These are phyloP conservation scores for Alsophila aescularia DNA, from an alignment of 2,888 invertebrate species.

Conservation along the genomic window DNA sequence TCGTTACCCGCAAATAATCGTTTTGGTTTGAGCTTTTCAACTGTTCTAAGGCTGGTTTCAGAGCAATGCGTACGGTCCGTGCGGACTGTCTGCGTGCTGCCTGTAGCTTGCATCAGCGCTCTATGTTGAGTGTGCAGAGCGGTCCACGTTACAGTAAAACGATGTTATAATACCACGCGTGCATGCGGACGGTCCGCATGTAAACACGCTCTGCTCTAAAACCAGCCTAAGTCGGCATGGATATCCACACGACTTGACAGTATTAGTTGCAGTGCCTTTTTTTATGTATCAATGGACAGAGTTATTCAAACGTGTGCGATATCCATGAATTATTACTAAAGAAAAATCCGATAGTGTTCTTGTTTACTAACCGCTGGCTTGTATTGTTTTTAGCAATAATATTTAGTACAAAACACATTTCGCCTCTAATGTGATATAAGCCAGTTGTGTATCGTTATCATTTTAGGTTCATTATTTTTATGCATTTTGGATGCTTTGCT, in stretches of 20 bases:
- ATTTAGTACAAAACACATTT: conserved; percentile 43
- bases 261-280: conserved; percentile 72
- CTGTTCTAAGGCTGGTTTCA: too few relatives aligned
- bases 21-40: conserved; percentile 83
- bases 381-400: conserved; percentile 51
- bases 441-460: conserved; percentile 50
- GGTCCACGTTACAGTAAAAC: too few relatives aligned
- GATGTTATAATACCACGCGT: too few relatives aligned
- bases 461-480: conserved; percentile 49
- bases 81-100: too few relatives aligned
- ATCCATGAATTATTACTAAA: conserved; percentile 48
- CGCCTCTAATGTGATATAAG: conserved; percentile 48
- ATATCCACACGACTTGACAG: conserved; percentile 59
- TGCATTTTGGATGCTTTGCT: conserved; percentile 64
- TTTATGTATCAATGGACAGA: conserved; percentile 35
- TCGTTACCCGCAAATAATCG: conserved; percentile 87
- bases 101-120: too few relatives aligned
- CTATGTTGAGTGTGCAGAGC: too few relatives aligned
- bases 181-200: too few relatives aligned
- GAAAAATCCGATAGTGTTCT: conserved; percentile 6
- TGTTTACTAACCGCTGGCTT: conserved; percentile 44
- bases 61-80: too few relatives aligned
- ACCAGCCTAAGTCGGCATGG: conserved; percentile 59
- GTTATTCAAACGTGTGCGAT: conserved; percentile 42
- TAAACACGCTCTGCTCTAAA: too few relatives aligned